These are phyloP conservation scores for Netelia inedita DNA, from an alignment of 2,888 invertebrate species.

Conservation along the genomic window DNA sequence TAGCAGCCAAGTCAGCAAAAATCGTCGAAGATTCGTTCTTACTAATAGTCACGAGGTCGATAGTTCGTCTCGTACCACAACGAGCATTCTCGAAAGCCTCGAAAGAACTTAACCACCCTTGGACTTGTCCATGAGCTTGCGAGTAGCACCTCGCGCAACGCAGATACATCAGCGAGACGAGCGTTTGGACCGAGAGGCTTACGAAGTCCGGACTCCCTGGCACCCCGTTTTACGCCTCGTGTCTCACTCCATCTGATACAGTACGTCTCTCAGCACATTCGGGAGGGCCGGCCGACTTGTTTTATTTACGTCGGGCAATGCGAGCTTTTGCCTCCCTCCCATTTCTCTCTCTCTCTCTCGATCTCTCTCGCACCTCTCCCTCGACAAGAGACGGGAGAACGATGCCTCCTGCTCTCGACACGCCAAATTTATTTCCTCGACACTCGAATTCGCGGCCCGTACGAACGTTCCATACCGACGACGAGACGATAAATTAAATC, in stretches of 20 bases:
- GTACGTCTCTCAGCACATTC: conserved; percentile 54
- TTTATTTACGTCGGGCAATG: conserved; percentile 76
- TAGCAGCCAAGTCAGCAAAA: neutral
- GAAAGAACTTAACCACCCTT: conserved; percentile 24
- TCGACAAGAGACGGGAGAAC: conserved; percentile 60
- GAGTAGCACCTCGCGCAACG: neutral
- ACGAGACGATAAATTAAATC: conserved; percentile 76
- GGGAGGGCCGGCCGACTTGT: conserved; percentile 66
- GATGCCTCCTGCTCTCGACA: conserved; percentile 73
- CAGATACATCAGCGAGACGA: neutral
- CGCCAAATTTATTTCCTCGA: conserved; percentile 79
- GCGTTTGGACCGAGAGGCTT: conserved; percentile 45
- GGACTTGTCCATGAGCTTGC: neutral
- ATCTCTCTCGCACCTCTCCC: neutral
- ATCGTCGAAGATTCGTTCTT: neutral
- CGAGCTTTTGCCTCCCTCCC: conserved; percentile 5
- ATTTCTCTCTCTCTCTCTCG: too few relatives aligned
- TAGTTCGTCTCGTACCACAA: conserved; percentile 5
- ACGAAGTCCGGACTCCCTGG: conserved; percentile 29
- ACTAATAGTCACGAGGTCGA: neutral
- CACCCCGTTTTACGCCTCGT: conserved; percentile 56
- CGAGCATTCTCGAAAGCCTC: neutral
- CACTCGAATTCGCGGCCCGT: conserved; percentile 68
- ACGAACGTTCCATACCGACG: conserved; percentile 61
- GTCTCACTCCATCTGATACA: conserved; percentile 63